phyloP scores from a whole-genome alignment of 2,888 invertebrate species.

The Rhabditoides inermis region DNA sequence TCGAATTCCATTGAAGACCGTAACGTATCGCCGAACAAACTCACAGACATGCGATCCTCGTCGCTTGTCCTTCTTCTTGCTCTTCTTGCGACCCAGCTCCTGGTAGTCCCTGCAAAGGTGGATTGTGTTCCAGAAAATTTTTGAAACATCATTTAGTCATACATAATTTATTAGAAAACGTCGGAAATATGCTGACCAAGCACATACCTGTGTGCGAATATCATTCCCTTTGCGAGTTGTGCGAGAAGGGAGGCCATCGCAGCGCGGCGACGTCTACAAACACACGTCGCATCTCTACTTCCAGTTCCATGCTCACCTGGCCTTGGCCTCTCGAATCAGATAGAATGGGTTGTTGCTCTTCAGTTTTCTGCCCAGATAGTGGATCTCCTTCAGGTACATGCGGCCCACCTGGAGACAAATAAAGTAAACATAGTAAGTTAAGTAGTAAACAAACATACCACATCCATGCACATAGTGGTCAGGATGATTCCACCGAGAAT shows the following conservation, averaged over 20 bases:
- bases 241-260: conserved; percentile 51
- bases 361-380: conserved; percentile 49
- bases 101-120: conserved; percentile 46
- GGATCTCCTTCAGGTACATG: conserved; percentile 45
- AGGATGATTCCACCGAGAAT: conserved; percentile 45
- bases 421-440: no score
- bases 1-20: background rate
- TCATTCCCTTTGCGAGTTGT: conserved; percentile 49
- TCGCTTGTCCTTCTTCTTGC: conserved; percentile 34
- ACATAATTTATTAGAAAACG: no score
- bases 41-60: conserved; percentile 43
- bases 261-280: conserved; percentile 35
- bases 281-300: background rate
- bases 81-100: conserved; percentile 41
- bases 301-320: conserved; percentile 17
- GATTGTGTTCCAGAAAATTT: no score
- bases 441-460: no score
- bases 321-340: conserved; percentile 48
- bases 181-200: no score
- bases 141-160: no score
- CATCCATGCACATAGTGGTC: conserved; percentile 51
- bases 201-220: conserved; percentile 50
- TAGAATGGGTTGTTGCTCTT: conserved; percentile 51
- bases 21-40: conserved; percentile 7
- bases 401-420: no score